A percentile compares a stretch with the other conserved stretches of the same genome.
phyloP scores from a whole-genome alignment of 1,140 invertebrate species.

The Capitella teleta region DNA sequence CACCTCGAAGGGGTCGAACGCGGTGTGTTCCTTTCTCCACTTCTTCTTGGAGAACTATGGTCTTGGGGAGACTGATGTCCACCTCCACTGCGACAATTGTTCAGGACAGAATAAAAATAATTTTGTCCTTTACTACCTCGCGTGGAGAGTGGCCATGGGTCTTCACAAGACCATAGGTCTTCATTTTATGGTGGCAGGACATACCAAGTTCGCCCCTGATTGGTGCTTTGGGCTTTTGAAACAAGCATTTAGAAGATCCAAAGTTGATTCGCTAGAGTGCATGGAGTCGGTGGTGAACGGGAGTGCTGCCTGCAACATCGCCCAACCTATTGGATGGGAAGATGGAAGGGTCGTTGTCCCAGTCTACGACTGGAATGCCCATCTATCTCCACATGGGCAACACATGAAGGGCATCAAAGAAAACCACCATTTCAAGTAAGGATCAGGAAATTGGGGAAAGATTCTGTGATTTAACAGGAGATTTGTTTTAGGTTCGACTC shows the following conservation, averaged over 20 bases:
- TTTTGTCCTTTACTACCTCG: constrained; percentile 18
- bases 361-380: constrained; percentile 1
- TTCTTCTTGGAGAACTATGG: constrained; percentile 15
- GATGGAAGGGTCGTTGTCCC: constrained; percentile 7
- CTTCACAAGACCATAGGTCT: constrained; percentile 13
- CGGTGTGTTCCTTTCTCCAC: constrained; percentile 17
- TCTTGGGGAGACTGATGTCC: constrained; percentile 13
- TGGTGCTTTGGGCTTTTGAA: constrained; percentile 22
- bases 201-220: constrained; percentile 19
- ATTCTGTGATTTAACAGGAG: too few species aligned
- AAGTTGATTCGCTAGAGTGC: neutral
- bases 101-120: constrained; percentile 23
- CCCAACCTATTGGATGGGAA: constrained; percentile 4
- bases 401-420: constrained; percentile 3
- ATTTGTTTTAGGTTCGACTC: too few species aligned
- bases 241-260: constrained; percentile 7
- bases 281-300: constrained; percentile 2
- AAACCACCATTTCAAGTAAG: constrained; percentile 6
- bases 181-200: constrained; percentile 4
- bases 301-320: neutral
- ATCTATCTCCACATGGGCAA: neutral
- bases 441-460: too few species aligned
- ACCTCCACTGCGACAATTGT: constrained; percentile 10
- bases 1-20: constrained; percentile 18
- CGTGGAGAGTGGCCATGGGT: constrained; percentile 15